Evolutionary conservation across 2,797 vertebrate species (phyloP).

Genomic region (Anableps anableps): DNA sequence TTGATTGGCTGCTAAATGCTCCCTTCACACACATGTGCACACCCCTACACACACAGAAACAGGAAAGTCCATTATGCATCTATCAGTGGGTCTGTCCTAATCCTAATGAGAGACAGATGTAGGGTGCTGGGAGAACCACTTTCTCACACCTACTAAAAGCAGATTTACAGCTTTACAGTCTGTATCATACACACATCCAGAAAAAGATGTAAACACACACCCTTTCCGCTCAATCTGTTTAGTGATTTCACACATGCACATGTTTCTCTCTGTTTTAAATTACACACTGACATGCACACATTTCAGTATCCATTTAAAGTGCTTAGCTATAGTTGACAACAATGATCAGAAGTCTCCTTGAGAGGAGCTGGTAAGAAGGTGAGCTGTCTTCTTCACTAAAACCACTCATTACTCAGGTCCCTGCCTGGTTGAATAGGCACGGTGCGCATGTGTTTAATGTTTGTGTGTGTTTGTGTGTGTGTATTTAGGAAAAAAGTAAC

Average conservation of each 20-base stretch:
- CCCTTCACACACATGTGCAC: slow-evolving; percentile 55
- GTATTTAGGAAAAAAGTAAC: slow-evolving; percentile 1
- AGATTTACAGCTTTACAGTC: slow-evolving; percentile 25
- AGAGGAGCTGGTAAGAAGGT: slow-evolving; percentile 76
- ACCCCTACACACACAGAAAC: slow-evolving; percentile 34
- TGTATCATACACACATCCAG: slow-evolving; percentile 15
- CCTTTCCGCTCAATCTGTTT: slow-evolving; percentile 17
- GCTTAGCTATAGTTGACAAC: slow-evolving; percentile 78
- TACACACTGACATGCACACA: slow-evolving; percentile 44
- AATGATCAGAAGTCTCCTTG: slow-evolving; percentile 83
- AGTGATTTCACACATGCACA: slow-evolving; percentile 34
- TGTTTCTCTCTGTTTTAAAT: slow-evolving; percentile 30
- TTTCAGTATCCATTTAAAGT: slow-evolving; percentile 67
- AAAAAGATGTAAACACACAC: slow-evolving; percentile 16
- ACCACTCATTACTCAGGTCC: slow-evolving; percentile 79
- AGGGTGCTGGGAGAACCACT: slow-evolving; percentile 46
- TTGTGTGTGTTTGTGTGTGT: slow-evolving; percentile 25
- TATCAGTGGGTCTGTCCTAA: slow-evolving; percentile 61
- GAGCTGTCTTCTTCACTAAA: slow-evolving; percentile 80
- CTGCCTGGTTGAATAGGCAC: slow-evolving; percentile 68
- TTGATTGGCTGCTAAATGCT: slow-evolving; percentile 73
- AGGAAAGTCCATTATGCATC: slow-evolving; percentile 63
- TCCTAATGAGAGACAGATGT: slow-evolving; percentile 74
- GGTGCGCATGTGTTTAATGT: slow-evolving; percentile 39
- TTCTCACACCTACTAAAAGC: slow-evolving; percentile 18